Conservation (phyloP, 2,113 vertebrate species). For the Bos indicus region DNA sequence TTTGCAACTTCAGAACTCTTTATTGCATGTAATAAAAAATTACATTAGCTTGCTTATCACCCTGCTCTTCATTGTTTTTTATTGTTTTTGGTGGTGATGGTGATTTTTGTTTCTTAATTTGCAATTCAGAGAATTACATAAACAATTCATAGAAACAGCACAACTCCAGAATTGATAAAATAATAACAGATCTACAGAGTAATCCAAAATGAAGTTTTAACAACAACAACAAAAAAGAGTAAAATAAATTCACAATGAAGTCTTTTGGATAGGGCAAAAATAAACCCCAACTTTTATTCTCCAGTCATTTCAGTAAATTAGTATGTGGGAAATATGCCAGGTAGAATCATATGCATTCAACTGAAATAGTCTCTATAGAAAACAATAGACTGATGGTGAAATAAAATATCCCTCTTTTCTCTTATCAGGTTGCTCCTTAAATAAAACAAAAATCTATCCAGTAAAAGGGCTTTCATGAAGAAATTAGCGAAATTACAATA, state of each 20-base stretch:
- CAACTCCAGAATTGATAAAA: not conserved
- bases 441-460: slow-evolving; percentile 43
- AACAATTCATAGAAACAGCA: not conserved
- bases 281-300: not conserved
- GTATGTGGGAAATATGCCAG: not conserved
- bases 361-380: slow-evolving; percentile 53
- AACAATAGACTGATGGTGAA: slow-evolving; percentile 9
- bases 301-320: slow-evolving; percentile 48
- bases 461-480: slow-evolving; percentile 57
- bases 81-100: not conserved
- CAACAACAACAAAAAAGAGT: not conserved
- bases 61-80: not conserved
- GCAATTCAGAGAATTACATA: not conserved
- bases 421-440: slow-evolving; percentile 62
- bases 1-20: not conserved
- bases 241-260: slow-evolving; percentile 37
- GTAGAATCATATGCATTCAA: slow-evolving; percentile 19
- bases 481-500: slow-evolving; percentile 57
- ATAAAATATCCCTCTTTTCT: slow-evolving; percentile 44
- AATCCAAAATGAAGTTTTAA: slow-evolving; percentile 55
- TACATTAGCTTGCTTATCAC: not conserved
- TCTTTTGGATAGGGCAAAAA: slow-evolving; percentile 30
- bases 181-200: not conserved
- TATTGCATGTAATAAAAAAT: not conserved
- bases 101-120: slow-evolving; percentile 17